These are phyloP conservation scores for Hafferia zeledoni DNA, from an alignment of 2,797 vertebrate genomes.

Conservation along the genomic window DNA sequence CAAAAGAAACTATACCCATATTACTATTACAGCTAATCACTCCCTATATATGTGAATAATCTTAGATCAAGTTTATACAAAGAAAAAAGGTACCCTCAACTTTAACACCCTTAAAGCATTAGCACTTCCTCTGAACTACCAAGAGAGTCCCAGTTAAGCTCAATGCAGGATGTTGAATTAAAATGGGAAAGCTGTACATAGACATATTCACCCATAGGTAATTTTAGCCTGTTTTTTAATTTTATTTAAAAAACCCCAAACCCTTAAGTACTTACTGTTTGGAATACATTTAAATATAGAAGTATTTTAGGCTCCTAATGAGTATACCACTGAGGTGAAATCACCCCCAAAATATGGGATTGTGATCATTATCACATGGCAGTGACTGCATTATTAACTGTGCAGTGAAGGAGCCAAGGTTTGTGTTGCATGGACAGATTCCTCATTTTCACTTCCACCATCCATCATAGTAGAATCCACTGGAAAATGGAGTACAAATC, in stretches of 20 bases:
- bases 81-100: background rate
- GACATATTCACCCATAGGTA: background rate
- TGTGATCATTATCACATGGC: background rate
- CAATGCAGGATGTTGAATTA: background rate
- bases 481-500: conserved; percentile 55
- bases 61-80: background rate
- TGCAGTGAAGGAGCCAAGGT: background rate
- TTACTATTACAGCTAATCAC: background rate
- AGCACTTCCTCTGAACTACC: background rate
- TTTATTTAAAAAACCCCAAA: background rate
- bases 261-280: background rate
- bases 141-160: background rate
- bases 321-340: background rate
- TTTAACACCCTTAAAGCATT: background rate
- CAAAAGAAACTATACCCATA: background rate
- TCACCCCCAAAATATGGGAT: background rate
- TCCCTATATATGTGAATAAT: background rate
- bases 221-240: background rate
- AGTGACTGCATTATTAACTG: background rate
- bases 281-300: background rate
- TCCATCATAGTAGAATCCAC: background rate
- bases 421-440: background rate
- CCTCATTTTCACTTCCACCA: background rate
- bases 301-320: background rate
- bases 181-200: background rate